Conservation (phyloP, 2,888 invertebrate genomes). For the Nudaria mundana region DNA sequence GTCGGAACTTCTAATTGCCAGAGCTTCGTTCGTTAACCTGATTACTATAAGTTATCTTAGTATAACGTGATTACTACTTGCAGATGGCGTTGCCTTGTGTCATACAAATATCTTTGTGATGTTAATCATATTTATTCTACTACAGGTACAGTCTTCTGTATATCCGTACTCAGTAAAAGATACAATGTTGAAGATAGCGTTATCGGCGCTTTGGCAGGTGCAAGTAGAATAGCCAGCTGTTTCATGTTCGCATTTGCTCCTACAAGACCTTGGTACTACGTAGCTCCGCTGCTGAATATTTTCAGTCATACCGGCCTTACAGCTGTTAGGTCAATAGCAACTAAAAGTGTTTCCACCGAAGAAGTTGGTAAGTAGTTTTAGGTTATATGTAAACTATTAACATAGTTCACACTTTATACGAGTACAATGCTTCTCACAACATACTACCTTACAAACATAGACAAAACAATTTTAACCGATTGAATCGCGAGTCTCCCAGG, state of each 20-base stretch:
- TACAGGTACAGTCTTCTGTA: constrained; percentile 71
- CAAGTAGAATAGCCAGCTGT: constrained; percentile 78
- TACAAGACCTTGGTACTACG: constrained; percentile 68
- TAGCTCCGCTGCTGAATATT: constrained; percentile 74
- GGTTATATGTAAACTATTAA: too few species aligned
- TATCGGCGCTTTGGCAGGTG: constrained; percentile 71
- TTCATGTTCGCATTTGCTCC: constrained; percentile 76
- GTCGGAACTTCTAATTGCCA: too few species aligned
- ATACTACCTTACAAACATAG: background rate
- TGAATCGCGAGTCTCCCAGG: too few species aligned
- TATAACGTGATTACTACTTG: too few species aligned
- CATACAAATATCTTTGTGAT: too few species aligned
- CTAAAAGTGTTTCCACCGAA: constrained; percentile 77
- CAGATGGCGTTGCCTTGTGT: too few species aligned
- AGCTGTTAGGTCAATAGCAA: constrained; percentile 80
- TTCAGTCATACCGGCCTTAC: constrained; percentile 79
- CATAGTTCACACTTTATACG: too few species aligned
- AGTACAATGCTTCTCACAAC: too few species aligned
- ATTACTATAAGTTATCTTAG: too few species aligned
- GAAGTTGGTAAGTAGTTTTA: constrained; percentile 79
- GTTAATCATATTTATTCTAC: background rate
- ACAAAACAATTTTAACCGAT: too few species aligned
- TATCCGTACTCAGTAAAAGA: constrained; percentile 67
- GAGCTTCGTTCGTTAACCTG: too few species aligned
- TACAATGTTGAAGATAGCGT: constrained; percentile 70